Conservation (phyloP, 2,113 vertebrate genomes). For the Vulpes vulpes region DNA sequence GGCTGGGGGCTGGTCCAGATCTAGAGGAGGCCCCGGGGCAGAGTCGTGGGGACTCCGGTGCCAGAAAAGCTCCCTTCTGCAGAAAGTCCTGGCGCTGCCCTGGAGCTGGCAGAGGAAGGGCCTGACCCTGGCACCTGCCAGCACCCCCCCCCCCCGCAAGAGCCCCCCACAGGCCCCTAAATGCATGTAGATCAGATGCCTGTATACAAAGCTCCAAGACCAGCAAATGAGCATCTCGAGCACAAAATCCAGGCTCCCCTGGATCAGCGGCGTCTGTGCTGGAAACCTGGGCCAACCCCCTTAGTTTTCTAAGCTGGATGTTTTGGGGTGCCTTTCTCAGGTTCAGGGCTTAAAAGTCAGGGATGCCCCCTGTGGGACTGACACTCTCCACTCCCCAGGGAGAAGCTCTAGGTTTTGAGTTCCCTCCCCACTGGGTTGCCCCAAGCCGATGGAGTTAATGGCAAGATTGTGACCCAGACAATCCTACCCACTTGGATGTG, state of each 20-base stretch:
- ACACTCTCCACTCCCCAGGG: neutral
- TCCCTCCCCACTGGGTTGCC: neutral
- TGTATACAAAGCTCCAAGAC: neutral
- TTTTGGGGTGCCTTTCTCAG: neutral
- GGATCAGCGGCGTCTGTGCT: neutral
- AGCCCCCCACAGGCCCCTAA: neutral
- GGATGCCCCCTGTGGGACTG: neutral
- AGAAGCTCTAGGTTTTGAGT: neutral
- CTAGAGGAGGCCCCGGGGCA: fast-evolving
- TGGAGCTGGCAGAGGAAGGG: too few relatives aligned
- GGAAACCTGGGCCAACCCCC: neutral
- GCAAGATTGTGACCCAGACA: neutral
- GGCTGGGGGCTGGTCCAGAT: neutral
- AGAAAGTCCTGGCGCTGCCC: neutral
- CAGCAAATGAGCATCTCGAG: neutral
- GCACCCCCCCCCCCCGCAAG: too few relatives aligned
- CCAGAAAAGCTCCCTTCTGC: neutral
- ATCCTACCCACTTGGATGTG: neutral
- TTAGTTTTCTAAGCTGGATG: neutral
- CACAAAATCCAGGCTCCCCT: neutral
- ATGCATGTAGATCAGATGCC: neutral
- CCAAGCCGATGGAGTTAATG: neutral
- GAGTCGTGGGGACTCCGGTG: too few relatives aligned
- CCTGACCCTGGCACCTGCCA: neutral
- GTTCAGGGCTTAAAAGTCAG: neutral